These are phyloP conservation scores for Drosophila nebulosa DNA, from an alignment of 1,140 invertebrate genomes.

Conservation along the genomic window DNA sequence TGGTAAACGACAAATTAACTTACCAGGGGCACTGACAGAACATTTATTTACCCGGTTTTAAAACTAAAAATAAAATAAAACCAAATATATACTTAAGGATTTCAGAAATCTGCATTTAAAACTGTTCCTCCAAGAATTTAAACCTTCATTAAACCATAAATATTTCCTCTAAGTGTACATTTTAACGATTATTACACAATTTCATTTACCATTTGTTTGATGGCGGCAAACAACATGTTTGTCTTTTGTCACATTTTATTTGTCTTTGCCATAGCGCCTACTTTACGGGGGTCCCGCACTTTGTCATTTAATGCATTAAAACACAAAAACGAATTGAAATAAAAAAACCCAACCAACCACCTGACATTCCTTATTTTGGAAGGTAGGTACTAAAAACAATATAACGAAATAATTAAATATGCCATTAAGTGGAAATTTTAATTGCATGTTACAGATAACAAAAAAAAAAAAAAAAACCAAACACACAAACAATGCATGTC, in stretches of 20 bases:
- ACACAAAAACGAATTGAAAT: background rate
- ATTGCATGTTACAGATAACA: slow-evolving; percentile 45
- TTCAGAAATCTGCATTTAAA: no score
- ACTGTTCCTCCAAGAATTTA: no score
- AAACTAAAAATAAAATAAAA: no score
- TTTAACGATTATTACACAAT: background rate
- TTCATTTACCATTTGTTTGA: background rate
- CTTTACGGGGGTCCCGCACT: background rate
- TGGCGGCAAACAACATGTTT: background rate
- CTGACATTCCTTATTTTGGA: slow-evolving; percentile 2
- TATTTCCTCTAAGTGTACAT: background rate
- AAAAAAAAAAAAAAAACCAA: background rate
- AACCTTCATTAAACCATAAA: no score
- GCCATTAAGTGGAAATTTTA: slow-evolving; percentile 55
- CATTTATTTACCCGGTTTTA: no score
- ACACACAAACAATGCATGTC: slow-evolving; percentile 6
- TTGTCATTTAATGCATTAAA: background rate
- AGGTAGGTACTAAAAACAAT: slow-evolving; percentile 2
- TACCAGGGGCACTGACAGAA: no score
- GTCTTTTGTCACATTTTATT: slow-evolving; percentile 11
- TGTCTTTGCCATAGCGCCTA: background rate
- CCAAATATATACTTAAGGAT: no score
- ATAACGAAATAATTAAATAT: slow-evolving; percentile 60
- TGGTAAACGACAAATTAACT: no score
- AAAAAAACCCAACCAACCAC: background rate